A percentile compares a stretch with the other conserved stretches of the same genome.
Evolutionary conservation across 2,113 vertebrate genomes (phyloP).

Genomic region (Elephantulus edwardii): DNA sequence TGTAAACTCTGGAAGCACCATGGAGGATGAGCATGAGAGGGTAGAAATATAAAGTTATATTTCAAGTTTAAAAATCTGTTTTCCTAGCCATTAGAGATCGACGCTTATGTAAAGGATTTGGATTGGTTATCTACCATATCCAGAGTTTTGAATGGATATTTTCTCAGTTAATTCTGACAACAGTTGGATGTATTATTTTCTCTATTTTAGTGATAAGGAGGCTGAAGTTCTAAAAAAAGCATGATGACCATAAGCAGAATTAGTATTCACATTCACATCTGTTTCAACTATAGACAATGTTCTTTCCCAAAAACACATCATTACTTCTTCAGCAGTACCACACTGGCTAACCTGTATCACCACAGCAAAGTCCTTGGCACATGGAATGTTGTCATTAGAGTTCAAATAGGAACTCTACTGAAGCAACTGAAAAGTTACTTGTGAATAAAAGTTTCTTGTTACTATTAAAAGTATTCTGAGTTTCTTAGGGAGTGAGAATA

Average conservation of each 20-base stretch:
- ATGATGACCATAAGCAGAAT: background rate
- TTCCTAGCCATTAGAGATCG: background rate
- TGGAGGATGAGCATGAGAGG: background rate
- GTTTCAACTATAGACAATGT: background rate
- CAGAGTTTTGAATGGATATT: background rate
- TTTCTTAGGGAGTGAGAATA: background rate
- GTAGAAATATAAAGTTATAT: no score
- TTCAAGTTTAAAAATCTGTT: slow-evolving; percentile 1
- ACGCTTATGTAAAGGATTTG: background rate
- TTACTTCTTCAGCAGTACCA: background rate
- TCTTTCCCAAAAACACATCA: background rate
- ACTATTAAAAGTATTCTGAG: background rate
- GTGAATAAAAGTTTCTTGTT: background rate
- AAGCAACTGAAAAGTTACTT: background rate
- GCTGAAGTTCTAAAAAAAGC: background rate
- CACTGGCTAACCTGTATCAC: background rate
- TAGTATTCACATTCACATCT: background rate
- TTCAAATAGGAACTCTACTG: background rate
- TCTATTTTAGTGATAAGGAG: background rate
- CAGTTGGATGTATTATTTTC: background rate
- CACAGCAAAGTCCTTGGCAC: background rate
- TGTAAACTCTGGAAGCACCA: background rate
- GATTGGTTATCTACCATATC: background rate
- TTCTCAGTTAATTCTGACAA: background rate
- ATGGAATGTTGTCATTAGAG: background rate